Percentiles rank a stretch among this genome's conserved stretches.
Evolutionary conservation across 1,140 invertebrate genomes (phyloP).

Genomic region (Pectinophora gossypiella): DNA sequence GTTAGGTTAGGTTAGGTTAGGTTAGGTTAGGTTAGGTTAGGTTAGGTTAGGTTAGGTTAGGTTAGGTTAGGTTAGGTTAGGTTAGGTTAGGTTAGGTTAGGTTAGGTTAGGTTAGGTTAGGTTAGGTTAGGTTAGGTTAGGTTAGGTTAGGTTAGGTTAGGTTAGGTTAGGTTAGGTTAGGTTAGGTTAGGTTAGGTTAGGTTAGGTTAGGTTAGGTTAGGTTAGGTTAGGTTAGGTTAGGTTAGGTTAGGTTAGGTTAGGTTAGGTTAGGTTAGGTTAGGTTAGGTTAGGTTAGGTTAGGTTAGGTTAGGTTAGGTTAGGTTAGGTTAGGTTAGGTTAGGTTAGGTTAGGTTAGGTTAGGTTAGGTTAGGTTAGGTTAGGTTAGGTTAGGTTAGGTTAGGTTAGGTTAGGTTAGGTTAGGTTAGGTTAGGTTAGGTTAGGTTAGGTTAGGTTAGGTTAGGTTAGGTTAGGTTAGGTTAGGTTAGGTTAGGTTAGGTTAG

Average conservation of each 20-base stretch:
- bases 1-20: slow-evolving; percentile 31
- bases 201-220: slow-evolving; percentile 19
- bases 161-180: slow-evolving; percentile 13
- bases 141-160: slow-evolving; percentile 24
- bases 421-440: slow-evolving; percentile 31
- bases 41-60: slow-evolving; percentile 24
- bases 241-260: slow-evolving; percentile 12
- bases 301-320: slow-evolving; percentile 19
- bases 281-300: neutral
- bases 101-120: slow-evolving; percentile 19
- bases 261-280: slow-evolving; percentile 15
- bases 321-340: slow-evolving; percentile 12
- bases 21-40: slow-evolving; percentile 52
- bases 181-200: slow-evolving; percentile 14
- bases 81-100: slow-evolving; percentile 6
- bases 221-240: slow-evolving; percentile 13
- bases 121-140: slow-evolving; percentile 10
- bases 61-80: too few species aligned
- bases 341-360: slow-evolving; percentile 26
- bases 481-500: slow-evolving; percentile 19
- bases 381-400: slow-evolving; percentile 39
- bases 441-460: slow-evolving; percentile 26
- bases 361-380: slow-evolving; percentile 28
- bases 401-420: slow-evolving; percentile 38
- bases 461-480: slow-evolving; percentile 20